A percentile compares a stretch with the other conserved stretches of the same genome.
Conservation (phyloP, 1,140 invertebrate genomes). For the Thrips palmi region DNA sequence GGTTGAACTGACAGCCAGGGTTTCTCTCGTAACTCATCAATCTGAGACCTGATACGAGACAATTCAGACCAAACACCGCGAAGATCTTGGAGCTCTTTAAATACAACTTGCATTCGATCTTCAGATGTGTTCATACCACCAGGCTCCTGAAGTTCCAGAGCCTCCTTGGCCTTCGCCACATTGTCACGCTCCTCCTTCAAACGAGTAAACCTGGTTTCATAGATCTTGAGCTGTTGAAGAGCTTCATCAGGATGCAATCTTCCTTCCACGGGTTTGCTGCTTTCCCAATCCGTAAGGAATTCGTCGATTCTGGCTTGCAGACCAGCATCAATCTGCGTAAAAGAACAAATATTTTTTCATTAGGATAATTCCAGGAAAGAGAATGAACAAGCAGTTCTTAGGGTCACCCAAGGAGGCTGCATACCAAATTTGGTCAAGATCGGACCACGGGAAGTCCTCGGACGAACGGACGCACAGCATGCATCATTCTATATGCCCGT, state of each 20-base stretch:
- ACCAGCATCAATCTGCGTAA: no score
- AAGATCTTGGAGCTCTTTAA: slow-evolving; percentile 92
- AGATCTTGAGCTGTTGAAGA: slow-evolving; percentile 72
- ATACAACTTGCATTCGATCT: slow-evolving; percentile 80
- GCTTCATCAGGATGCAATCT: slow-evolving; percentile 89
- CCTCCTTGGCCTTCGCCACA: slow-evolving; percentile 95
- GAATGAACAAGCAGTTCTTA: no score
- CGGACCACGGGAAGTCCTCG: no score
- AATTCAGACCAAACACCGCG: slow-evolving; percentile 94
- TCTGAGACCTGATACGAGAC: slow-evolving; percentile 88
- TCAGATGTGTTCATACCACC: slow-evolving; percentile 48
- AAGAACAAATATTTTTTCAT: no score
- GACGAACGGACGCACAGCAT: no score
- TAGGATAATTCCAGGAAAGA: no score
- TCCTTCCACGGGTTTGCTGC: slow-evolving; percentile 87
- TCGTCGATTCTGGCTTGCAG: slow-evolving; percentile 88
- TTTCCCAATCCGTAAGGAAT: slow-evolving; percentile 91
- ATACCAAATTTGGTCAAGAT: no score
- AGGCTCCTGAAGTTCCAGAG: slow-evolving; percentile 85
- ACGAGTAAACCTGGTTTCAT: slow-evolving; percentile 85
- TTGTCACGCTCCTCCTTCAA: slow-evolving; percentile 97
- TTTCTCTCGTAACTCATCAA: slow-evolving; percentile 94
- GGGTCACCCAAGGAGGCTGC: no score
- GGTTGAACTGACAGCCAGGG: slow-evolving; percentile 97
- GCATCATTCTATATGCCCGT: no score